Base-by-base conservation (phyloP, 2,888 invertebrate species). In the Caenorhabditis sp. region DNA sequence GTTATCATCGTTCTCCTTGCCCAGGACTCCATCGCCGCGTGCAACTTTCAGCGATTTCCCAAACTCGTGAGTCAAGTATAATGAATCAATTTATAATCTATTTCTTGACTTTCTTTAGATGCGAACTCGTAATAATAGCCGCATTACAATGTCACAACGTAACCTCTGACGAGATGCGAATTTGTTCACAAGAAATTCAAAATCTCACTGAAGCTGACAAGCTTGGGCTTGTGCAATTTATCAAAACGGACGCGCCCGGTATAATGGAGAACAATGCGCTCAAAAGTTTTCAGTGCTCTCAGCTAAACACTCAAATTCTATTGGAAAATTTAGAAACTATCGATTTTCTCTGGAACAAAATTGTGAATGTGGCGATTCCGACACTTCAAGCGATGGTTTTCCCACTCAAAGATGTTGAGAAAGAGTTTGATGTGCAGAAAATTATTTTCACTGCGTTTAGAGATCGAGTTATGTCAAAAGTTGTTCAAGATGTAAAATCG, bases 221-320 rank as follows among this genome's bases (percentile, higher is more conserved):
- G 19, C 63, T 65, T 3, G 66, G 63, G 14, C 55, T 71, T 21
- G 43, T 66, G 36, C 59, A 59, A 21, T 71, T 71, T 23, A 62
- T 71, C 66, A 71, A 71, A 37, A 69, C 74, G 17, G 77, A 74
- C 12, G 75, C 72, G 8, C 50, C 62, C 10, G 70, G 72, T 63
- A 69, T 75, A 23, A 49, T 78, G 6, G 78, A 78, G 60, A 78
- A 78, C 69, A 78, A 78, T 60, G 78, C 75, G 26, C 75, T 72
- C 61, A 78, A 78, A 43, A 62, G 59, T 1, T 78, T 75, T 65
- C 62, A 67, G 53, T 78, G 78, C 61, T 62, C 71, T 10, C 62
- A 63, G 31, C 57, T 71, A 2, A 54, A 71, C 21, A 69, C 66
- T 10, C 69, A 72, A 17, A 49, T 69, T 0, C 31, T 66, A 17